phyloP scores from a whole-genome alignment of 2,113 vertebrate species.

The Pipa parva region DNA sequence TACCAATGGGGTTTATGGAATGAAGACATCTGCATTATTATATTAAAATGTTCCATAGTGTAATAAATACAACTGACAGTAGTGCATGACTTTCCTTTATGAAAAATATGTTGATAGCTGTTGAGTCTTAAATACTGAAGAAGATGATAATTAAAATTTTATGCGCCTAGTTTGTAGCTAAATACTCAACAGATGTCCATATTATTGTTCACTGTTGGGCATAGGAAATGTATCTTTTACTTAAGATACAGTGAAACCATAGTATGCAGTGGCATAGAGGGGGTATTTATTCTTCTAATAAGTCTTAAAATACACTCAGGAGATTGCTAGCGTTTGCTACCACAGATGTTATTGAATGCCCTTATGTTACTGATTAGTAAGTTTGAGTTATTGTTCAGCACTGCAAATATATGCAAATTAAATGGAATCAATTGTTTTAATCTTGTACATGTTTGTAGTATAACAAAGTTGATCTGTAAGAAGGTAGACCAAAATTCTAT shows the following conservation, averaged over 20 bases:
- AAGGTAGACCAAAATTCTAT: too few relatives aligned
- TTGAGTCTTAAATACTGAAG: slow-evolving; percentile 67
- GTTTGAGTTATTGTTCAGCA: too few relatives aligned
- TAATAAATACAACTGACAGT: slow-evolving; percentile 76
- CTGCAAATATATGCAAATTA: too few relatives aligned
- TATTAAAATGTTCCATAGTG: slow-evolving; percentile 72
- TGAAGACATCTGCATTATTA: slow-evolving; percentile 76
- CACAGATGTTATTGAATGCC: background rate
- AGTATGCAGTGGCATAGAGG: slow-evolving; percentile 1
- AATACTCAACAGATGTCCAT: slow-evolving; percentile 63
- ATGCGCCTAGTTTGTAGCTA: slow-evolving; percentile 63
- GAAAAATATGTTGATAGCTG: slow-evolving; percentile 71
- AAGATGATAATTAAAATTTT: slow-evolving; percentile 68
- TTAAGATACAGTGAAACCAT: slow-evolving; percentile 56
- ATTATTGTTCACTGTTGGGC: slow-evolving; percentile 57
- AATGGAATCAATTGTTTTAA: too few relatives aligned
- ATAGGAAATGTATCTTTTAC: slow-evolving; percentile 56
- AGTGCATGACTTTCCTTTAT: slow-evolving; percentile 65
- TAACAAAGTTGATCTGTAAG: too few relatives aligned
- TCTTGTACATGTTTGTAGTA: too few relatives aligned
- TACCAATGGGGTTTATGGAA: slow-evolving; percentile 69
- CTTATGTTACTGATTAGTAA: too few relatives aligned
- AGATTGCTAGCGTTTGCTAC: background rate
- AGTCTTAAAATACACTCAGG: background rate
- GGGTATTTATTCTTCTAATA: background rate